Conservation (phyloP, 2,888 invertebrate genomes). For the Eupithecia subfuscata region DNA sequence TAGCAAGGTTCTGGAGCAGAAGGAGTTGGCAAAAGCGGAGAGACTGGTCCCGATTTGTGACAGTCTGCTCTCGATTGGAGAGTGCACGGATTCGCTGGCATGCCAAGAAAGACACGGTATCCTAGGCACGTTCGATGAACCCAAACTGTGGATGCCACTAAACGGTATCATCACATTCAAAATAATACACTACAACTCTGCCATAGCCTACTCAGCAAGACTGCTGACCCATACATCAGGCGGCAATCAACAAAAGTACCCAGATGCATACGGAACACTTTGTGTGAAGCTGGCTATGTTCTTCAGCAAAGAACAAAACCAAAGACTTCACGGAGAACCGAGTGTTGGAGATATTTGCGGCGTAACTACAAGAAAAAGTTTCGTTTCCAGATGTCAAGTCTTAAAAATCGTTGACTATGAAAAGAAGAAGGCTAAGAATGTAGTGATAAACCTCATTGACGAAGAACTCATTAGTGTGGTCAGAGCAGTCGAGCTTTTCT, state of each 20-base stretch:
- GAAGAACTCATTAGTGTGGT: slow-evolving; percentile 78
- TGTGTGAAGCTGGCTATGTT: slow-evolving; percentile 71
- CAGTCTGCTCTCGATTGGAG: slow-evolving; percentile 86
- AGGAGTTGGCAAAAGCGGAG: slow-evolving; percentile 74
- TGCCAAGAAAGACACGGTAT: slow-evolving; percentile 86
- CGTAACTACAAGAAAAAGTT: slow-evolving; percentile 71
- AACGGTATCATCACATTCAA: slow-evolving; percentile 84
- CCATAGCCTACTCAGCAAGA: slow-evolving; percentile 85
- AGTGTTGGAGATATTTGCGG: slow-evolving; percentile 85
- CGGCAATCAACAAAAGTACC: slow-evolving; percentile 56
- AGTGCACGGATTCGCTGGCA: slow-evolving; percentile 81
- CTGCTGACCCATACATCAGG: slow-evolving; percentile 57
- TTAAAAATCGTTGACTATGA: slow-evolving; percentile 69
- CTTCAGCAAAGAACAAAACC: slow-evolving; percentile 66
- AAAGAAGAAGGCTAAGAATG: slow-evolving; percentile 59
- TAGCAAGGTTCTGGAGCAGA: slow-evolving; percentile 59
- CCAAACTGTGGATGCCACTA: slow-evolving; percentile 79
- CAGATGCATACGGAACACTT: slow-evolving; percentile 63
- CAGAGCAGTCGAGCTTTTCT: slow-evolving; percentile 70
- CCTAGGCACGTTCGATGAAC: slow-evolving; percentile 80
- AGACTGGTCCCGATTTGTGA: slow-evolving; percentile 82
- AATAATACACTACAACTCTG: slow-evolving; percentile 83
- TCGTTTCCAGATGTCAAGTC: slow-evolving; percentile 84
- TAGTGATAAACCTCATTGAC: slow-evolving; percentile 85
- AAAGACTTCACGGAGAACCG: slow-evolving; percentile 66